These are phyloP conservation scores for Maccullochella peelii DNA, from an alignment of 2,113 vertebrate genomes.

Conservation along the genomic window DNA sequence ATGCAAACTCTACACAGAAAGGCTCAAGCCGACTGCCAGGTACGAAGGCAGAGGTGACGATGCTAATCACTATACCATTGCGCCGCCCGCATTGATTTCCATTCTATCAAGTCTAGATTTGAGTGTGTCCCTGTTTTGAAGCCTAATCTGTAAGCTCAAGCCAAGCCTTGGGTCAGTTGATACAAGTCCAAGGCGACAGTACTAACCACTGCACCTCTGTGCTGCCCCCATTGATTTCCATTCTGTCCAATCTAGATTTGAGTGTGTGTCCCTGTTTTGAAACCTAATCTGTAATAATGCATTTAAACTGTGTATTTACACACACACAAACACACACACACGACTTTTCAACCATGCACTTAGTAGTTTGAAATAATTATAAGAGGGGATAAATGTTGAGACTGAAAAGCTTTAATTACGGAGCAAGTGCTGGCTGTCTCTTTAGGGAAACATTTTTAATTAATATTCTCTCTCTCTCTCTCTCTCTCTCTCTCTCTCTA, in stretches of 20 bases:
- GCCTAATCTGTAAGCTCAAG: constrained; percentile 26
- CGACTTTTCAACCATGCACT: constrained; percentile 56
- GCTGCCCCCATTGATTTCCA: constrained; percentile 39
- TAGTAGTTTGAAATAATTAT: constrained; percentile 78
- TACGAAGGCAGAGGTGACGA: too few species aligned
- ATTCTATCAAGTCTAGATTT: constrained; percentile 41
- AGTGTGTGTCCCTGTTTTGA: constrained; percentile 32
- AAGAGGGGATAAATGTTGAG: constrained; percentile 74
- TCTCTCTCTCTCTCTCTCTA: neutral
- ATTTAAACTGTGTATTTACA: constrained; percentile 34
- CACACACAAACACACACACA: neutral
- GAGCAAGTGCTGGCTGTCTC: constrained; percentile 60
- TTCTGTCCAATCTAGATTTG: constrained; percentile 41
- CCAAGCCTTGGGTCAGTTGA: too few species aligned
- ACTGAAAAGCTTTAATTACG: constrained; percentile 80
- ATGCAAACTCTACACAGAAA: too few species aligned
- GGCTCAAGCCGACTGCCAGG: too few species aligned
- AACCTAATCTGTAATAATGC: constrained; percentile 58
- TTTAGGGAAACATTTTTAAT: constrained; percentile 80
- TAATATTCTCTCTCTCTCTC: constrained; percentile 70
- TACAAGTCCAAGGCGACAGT: too few species aligned
- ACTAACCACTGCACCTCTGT: too few species aligned
- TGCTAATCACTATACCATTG: too few species aligned
- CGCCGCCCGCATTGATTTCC: constrained; percentile 36
- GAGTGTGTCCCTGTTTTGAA: constrained; percentile 32